A percentile compares a stretch with the other conserved stretches of the same genome.
These are phyloP conservation scores for Molorchus minor DNA, from an alignment of 2,888 invertebrate genomes.

Conservation along the genomic window DNA sequence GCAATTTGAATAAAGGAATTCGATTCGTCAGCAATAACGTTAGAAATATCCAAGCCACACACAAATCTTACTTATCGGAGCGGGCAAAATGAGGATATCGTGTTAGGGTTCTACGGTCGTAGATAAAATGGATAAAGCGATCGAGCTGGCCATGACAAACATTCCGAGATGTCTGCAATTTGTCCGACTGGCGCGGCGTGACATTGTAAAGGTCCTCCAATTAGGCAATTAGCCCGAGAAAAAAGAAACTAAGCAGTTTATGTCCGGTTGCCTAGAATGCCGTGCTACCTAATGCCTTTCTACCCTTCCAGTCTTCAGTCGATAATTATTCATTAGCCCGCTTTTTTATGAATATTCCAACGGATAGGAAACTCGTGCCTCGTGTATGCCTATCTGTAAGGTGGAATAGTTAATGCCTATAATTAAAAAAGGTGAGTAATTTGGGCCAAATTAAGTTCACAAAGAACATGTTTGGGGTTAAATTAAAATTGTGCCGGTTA, in stretches of 20 bases:
- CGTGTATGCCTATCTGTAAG: background rate
- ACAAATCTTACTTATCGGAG: conserved; percentile 34
- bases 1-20: conserved; percentile 16
- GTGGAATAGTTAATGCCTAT: background rate
- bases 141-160: conserved; percentile 44
- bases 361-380: conserved; percentile 12
- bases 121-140: conserved; percentile 49
- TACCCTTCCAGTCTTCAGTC: conserved; percentile 12
- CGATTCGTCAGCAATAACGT: conserved; percentile 3
- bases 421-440: too few species aligned
- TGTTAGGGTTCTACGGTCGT: conserved; percentile 45
- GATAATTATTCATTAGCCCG: conserved; percentile 21
- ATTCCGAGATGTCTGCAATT: conserved; percentile 53
- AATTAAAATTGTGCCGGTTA: too few species aligned
- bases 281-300: conserved; percentile 28
- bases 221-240: conserved; percentile 45
- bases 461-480: too few species aligned
- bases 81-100: conserved; percentile 47
- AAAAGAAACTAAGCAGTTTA: conserved; percentile 33
- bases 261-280: conserved; percentile 14
- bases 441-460: too few species aligned
- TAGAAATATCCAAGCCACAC: conserved; percentile 19
- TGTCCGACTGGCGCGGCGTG: conserved; percentile 43
- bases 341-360: conserved; percentile 9
- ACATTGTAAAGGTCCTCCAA: conserved; percentile 42